A percentile compares a stretch with the other conserved stretches of the same genome.
phyloP scores from a whole-genome alignment of 1,140 invertebrate species.

The Coptotermes formosanus region DNA sequence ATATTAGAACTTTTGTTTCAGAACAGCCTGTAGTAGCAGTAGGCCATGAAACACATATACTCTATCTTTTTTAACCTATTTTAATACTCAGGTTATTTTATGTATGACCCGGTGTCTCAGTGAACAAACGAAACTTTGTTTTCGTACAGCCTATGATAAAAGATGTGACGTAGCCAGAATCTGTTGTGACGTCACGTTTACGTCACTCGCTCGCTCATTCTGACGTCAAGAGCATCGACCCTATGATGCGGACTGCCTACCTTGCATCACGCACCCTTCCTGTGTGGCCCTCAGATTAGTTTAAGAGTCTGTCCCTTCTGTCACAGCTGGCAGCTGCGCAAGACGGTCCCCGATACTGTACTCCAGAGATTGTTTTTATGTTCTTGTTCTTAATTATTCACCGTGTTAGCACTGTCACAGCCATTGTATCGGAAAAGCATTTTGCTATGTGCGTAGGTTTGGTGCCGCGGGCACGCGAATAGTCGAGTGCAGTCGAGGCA shows the following conservation, averaged over 20 bases:
- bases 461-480: too few species aligned
- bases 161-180: background rate
- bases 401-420: background rate
- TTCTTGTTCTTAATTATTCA: background rate
- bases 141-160: background rate
- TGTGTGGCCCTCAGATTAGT: too few species aligned
- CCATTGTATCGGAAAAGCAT: too few species aligned
- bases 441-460: too few species aligned
- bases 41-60: too few species aligned
- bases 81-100: too few species aligned
- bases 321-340: background rate
- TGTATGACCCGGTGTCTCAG: too few species aligned
- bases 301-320: too few species aligned
- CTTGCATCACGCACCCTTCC: background rate
- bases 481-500: too few species aligned
- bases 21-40: too few species aligned
- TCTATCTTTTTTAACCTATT: too few species aligned
- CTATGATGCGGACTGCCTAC: background rate
- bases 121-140: background rate
- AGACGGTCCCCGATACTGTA: background rate
- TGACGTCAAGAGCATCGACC: conserved; percentile 16
- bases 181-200: background rate
- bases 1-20: too few species aligned
- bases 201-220: background rate
- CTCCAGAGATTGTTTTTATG: background rate